Conservation (phyloP, 2,888 invertebrate genomes). For the Erynnis tages region DNA sequence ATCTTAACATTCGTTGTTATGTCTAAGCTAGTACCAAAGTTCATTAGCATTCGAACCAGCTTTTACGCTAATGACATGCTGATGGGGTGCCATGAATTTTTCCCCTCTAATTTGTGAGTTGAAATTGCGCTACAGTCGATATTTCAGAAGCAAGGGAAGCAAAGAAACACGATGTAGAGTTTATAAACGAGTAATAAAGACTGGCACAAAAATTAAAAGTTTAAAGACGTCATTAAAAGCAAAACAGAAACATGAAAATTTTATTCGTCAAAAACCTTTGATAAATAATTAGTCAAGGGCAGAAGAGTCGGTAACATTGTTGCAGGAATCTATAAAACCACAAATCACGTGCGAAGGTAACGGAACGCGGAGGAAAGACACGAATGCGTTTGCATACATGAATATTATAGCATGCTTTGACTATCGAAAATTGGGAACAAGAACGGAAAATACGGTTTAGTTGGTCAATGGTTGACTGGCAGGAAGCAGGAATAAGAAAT, state of each 20-base stretch:
- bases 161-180: too few relatives aligned
- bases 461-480: not conserved
- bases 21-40: too few relatives aligned
- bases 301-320: not conserved
- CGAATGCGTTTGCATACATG: slow-evolving; percentile 26
- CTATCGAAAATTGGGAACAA: slow-evolving; percentile 21
- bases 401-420: slow-evolving; percentile 17
- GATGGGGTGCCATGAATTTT: not conserved
- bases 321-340: slow-evolving; percentile 13
- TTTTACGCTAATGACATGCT: slow-evolving; percentile 9
- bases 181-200: too few relatives aligned
- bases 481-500: too few relatives aligned
- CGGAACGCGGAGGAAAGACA: slow-evolving; percentile 19
- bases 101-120: not conserved
- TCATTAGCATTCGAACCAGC: not conserved
- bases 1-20: too few relatives aligned
- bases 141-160: too few relatives aligned
- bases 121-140: too few relatives aligned
- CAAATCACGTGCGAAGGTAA: slow-evolving; percentile 21
- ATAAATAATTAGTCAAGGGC: not conserved
- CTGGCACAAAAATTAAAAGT: too few relatives aligned
- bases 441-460: slow-evolving; percentile 13
- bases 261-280: too few relatives aligned
- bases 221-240: too few relatives aligned
- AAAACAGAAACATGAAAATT: too few relatives aligned